phyloP scores from a whole-genome alignment of 2,797 vertebrate genomes.

The Catostomus latipinnis region DNA sequence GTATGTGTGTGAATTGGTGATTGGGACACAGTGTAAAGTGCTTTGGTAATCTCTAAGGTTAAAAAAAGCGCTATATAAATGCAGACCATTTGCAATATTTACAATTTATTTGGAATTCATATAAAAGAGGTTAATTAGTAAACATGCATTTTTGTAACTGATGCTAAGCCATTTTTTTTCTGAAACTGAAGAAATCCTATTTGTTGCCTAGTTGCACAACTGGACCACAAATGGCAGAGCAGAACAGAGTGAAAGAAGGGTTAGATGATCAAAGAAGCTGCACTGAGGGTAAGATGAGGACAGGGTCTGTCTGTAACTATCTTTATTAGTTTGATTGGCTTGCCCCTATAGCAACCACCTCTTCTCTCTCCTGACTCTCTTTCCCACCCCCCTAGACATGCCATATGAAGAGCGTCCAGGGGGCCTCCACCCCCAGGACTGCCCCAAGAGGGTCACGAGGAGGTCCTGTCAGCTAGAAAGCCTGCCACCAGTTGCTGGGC shows the following conservation, averaged over 20 bases:
- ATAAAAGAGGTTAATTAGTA: not conserved
- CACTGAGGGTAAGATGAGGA: slow-evolving; percentile 3
- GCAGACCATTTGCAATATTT: no score
- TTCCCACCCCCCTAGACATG: slow-evolving; percentile 48
- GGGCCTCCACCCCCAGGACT: slow-evolving; percentile 31
- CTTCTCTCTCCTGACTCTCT: slow-evolving; percentile 35
- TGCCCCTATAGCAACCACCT: slow-evolving; percentile 21
- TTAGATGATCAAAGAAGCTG: slow-evolving; percentile 10
- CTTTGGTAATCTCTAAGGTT: no score
- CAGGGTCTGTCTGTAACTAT: slow-evolving; percentile 29
- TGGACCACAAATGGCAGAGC: not conserved
- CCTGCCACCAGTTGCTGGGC: slow-evolving; percentile 47
- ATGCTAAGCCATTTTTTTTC: not conserved
- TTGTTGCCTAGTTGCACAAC: slow-evolving; percentile 5
- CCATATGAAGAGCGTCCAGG: slow-evolving; percentile 60
- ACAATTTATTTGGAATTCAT: not conserved
- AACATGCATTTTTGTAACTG: not conserved
- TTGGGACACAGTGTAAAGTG: no score
- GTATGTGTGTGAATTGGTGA: no score
- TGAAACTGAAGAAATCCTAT: not conserved
- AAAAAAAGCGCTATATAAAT: no score
- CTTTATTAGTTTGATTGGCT: slow-evolving; percentile 45
- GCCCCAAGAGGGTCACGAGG: slow-evolving; percentile 51
- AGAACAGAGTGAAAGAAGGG: not conserved
- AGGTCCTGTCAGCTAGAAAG: slow-evolving; percentile 63